A percentile compares a stretch with the other conserved stretches of the same genome.
phyloP scores from a whole-genome alignment of 2,113 vertebrate genomes.

The Zapus hudsonius region DNA sequence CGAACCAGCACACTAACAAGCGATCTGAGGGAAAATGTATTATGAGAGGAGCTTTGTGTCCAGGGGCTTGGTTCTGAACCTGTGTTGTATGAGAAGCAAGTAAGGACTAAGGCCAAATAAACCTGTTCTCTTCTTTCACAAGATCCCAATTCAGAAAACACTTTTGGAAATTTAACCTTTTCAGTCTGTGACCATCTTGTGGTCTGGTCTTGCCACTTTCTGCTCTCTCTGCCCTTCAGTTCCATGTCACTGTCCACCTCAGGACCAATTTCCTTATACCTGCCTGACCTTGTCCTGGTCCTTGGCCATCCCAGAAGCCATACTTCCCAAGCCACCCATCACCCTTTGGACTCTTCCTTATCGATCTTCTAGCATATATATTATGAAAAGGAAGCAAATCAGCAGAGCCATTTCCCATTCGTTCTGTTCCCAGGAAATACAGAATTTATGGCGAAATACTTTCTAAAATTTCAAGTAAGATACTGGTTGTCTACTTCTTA shows the following conservation, averaged over 20 bases:
- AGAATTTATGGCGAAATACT: neutral
- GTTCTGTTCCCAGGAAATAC: neutral
- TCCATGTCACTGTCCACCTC: no score
- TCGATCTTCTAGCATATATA: no score
- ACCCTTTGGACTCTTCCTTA: neutral
- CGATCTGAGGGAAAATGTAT: neutral
- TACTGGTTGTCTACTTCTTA: neutral
- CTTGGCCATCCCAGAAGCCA: neutral
- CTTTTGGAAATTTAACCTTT: neutral
- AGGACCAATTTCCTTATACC: neutral
- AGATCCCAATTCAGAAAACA: neutral
- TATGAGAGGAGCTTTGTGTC: neutral
- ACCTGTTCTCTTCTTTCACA: neutral
- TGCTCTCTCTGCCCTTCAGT: neutral
- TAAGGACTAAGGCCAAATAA: neutral
- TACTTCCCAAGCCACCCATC: neutral
- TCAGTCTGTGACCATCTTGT: neutral
- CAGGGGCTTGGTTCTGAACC: neutral
- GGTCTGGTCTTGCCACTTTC: neutral
- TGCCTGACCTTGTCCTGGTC: neutral
- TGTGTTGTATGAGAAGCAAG: neutral
- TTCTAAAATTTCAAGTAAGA: neutral
- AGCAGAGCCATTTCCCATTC: neutral
- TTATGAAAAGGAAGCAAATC: neutral
- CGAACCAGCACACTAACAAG: neutral